Conservation (phyloP, 1,140 invertebrate species). For the Drosophila erecta region DNA sequence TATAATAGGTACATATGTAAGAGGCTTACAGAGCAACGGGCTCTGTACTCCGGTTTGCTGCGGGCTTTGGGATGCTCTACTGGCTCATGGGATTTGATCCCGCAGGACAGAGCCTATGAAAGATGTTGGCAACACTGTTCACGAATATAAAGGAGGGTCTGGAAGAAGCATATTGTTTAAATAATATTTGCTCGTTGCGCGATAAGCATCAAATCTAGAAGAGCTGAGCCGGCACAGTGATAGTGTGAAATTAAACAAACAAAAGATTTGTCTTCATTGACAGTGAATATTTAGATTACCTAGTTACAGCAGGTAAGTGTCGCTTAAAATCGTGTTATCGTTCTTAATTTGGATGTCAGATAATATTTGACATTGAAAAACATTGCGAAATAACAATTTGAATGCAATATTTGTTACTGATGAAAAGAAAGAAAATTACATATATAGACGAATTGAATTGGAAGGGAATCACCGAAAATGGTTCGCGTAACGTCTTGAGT, state of each 20-base stretch:
- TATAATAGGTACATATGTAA: too few relatives aligned
- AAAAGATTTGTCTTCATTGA: slow-evolving; percentile 29
- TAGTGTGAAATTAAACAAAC: slow-evolving; percentile 44
- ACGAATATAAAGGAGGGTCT: slow-evolving; percentile 21
- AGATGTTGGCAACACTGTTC: neutral
- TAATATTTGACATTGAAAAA: neutral
- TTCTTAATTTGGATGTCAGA: neutral
- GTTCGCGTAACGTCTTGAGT: neutral
- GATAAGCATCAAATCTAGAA: slow-evolving; percentile 45
- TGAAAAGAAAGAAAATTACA: neutral
- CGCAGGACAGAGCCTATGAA: too few relatives aligned
- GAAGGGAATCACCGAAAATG: neutral
- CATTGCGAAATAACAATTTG: neutral
- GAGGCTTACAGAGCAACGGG: too few relatives aligned
- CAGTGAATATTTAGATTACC: slow-evolving; percentile 26
- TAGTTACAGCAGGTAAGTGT: slow-evolving; percentile 33
- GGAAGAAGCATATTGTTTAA: slow-evolving; percentile 31
- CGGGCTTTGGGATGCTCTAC: too few relatives aligned
- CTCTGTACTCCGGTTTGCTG: too few relatives aligned
- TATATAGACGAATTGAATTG: neutral
- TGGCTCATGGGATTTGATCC: too few relatives aligned
- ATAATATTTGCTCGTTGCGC: slow-evolving; percentile 47
- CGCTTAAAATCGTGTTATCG: slow-evolving; percentile 8
- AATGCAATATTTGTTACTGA: neutral
- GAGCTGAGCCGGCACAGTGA: slow-evolving; percentile 16